These are phyloP conservation scores for Pseudomyrmex concolor DNA, from an alignment of 1,140 invertebrate genomes.

Conservation along the genomic window DNA sequence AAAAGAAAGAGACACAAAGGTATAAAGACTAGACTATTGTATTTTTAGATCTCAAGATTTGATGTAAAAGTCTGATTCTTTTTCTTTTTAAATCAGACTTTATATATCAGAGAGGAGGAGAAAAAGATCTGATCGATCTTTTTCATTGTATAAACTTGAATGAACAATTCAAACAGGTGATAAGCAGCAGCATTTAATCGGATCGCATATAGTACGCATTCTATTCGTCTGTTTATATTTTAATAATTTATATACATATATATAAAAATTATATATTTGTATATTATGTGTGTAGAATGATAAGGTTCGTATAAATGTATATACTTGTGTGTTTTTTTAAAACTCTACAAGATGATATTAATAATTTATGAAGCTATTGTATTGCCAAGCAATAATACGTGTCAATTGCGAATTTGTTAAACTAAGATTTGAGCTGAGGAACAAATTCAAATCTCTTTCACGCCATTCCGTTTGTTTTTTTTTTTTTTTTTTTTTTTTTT, in stretches of 20 bases:
- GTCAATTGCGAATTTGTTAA: slow-evolving; percentile 41
- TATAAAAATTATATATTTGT: slow-evolving; percentile 58
- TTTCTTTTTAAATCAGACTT: no score
- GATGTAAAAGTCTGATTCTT: background rate
- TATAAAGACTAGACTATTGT: slow-evolving; percentile 57
- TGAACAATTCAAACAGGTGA: slow-evolving; percentile 52
- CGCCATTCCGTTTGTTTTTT: slow-evolving; percentile 43
- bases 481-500: no score
- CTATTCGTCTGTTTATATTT: slow-evolving; percentile 70
- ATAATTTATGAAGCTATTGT: slow-evolving; percentile 60
- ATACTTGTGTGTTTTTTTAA: slow-evolving; percentile 47
- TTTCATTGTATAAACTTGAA: slow-evolving; percentile 48
- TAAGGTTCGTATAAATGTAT: slow-evolving; percentile 62
- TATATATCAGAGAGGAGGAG: no score
- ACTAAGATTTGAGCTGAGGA: slow-evolving; percentile 35
- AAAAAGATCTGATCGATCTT: background rate
- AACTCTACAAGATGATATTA: slow-evolving; percentile 45
- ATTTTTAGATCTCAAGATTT: slow-evolving; percentile 71
- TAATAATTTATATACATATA: slow-evolving; percentile 61
- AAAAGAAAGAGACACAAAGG: slow-evolving; percentile 24
- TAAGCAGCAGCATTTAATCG: slow-evolving; percentile 65
- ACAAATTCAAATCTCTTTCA: slow-evolving; percentile 56
- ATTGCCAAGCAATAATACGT: slow-evolving; percentile 54
- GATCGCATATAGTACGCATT: slow-evolving; percentile 59
- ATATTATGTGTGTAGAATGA: slow-evolving; percentile 68